These are phyloP conservation scores for Fringilla coelebs DNA, from an alignment of 2,797 vertebrate genomes.

Conservation along the genomic window DNA sequence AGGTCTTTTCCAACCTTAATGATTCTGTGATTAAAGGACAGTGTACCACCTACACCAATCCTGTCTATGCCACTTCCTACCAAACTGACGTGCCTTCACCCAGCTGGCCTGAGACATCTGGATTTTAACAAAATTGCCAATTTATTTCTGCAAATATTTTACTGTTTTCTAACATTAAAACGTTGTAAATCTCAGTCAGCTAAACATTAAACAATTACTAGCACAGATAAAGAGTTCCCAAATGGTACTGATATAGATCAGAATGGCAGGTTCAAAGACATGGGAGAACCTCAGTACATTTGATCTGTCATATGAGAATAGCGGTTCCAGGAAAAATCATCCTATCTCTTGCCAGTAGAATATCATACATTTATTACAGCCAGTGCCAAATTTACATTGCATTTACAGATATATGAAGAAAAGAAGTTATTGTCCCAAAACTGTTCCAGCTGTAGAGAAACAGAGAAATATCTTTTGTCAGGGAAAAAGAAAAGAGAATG, in stretches of 20 bases:
- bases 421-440: not conserved
- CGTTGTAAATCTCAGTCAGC: not conserved
- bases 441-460: not conserved
- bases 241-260: not conserved
- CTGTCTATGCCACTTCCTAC: not conserved
- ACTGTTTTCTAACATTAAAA: not conserved
- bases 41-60: not conserved
- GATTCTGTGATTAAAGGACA: not conserved
- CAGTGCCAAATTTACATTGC: not conserved
- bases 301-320: not conserved
- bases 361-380: not conserved
- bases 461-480: not conserved
- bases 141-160: not conserved
- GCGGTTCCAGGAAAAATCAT: not conserved
- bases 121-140: not conserved
- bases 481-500: not conserved
- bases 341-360: not conserved
- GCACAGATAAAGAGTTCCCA: not conserved
- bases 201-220: not conserved
- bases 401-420: not conserved
- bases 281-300: not conserved
- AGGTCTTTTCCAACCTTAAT: not conserved
- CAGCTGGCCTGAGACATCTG: not conserved
- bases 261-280: not conserved
- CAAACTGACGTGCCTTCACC: not conserved